These are phyloP conservation scores for Chionis minor DNA, from an alignment of 2,113 vertebrate genomes.

Conservation along the genomic window DNA sequence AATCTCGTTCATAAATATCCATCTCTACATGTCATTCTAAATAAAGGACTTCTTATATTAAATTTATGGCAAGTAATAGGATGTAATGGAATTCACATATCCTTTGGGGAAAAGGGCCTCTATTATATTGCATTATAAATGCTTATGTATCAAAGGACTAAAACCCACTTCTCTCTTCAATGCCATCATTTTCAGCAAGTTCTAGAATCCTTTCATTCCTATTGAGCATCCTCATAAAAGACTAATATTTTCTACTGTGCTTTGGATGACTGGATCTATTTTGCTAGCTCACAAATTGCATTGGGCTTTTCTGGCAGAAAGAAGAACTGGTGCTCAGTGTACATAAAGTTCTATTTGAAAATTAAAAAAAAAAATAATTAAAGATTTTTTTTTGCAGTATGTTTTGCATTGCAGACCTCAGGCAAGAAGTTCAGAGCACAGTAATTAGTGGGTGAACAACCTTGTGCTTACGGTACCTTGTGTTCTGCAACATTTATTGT, in stretches of 20 bases:
- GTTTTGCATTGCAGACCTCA: not conserved
- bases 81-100: constrained; percentile 52
- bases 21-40: not conserved
- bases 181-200: constrained; percentile 47
- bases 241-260: constrained; percentile 20
- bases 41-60: constrained; percentile 10
- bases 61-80: constrained; percentile 60
- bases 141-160: constrained; percentile 47
- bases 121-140: constrained; percentile 42
- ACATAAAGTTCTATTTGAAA: not conserved
- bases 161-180: constrained; percentile 48
- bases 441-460: not conserved
- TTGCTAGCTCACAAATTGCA: not conserved
- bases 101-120: not conserved
- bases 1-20: constrained; percentile 6
- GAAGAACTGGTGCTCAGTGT: not conserved
- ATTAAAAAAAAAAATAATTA: not conserved
- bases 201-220: constrained; percentile 47
- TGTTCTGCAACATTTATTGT: not conserved
- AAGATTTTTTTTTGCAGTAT: not conserved
- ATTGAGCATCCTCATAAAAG: constrained; percentile 30
- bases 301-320: not conserved
- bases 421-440: not conserved
- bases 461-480: not conserved
- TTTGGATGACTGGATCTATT: not conserved